Percentiles rank a stretch among this genome's conserved stretches.
These are phyloP conservation scores for Oryzias sinensis DNA, from an alignment of 2,797 vertebrate species.

Conservation along the genomic window DNA sequence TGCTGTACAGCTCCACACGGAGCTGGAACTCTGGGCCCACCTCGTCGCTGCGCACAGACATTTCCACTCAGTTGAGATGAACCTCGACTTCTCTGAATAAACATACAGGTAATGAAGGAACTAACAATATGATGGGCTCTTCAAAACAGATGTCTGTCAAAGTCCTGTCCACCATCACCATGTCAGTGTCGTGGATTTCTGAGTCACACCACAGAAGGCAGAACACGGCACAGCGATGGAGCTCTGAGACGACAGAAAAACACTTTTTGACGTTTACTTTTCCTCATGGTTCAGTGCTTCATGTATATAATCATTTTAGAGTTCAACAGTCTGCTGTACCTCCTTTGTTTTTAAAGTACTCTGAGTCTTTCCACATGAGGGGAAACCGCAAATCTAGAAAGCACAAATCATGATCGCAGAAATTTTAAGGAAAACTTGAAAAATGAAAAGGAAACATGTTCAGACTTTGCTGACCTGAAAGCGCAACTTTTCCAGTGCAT, in stretches of 20 bases:
- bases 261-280: neutral
- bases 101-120: neutral
- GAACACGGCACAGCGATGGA: slow-evolving; percentile 88
- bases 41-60: slow-evolving; percentile 66
- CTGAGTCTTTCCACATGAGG: slow-evolving; percentile 92
- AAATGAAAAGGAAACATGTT: neutral
- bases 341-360: slow-evolving; percentile 93
- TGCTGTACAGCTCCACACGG: slow-evolving; percentile 84
- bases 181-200: slow-evolving; percentile 84
- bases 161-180: slow-evolving; percentile 86
- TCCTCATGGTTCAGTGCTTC: neutral
- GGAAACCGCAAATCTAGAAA: slow-evolving; percentile 84
- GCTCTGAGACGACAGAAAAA: slow-evolving; percentile 63
- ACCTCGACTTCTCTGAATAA: neutral
- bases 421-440: neutral
- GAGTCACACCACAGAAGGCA: slow-evolving; percentile 83
- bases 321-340: slow-evolving; percentile 63
- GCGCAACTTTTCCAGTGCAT: slow-evolving; percentile 79
- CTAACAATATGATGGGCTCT: slow-evolving; percentile 82
- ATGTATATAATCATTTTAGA: neutral
- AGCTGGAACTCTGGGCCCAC: slow-evolving; percentile 81
- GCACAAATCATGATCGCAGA: neutral
- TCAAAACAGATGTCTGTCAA: slow-evolving; percentile 89
- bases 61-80: neutral
- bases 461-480: slow-evolving; percentile 77